phyloP scores from a whole-genome alignment of 2,888 invertebrate genomes.

The Melipona bicolor region DNA sequence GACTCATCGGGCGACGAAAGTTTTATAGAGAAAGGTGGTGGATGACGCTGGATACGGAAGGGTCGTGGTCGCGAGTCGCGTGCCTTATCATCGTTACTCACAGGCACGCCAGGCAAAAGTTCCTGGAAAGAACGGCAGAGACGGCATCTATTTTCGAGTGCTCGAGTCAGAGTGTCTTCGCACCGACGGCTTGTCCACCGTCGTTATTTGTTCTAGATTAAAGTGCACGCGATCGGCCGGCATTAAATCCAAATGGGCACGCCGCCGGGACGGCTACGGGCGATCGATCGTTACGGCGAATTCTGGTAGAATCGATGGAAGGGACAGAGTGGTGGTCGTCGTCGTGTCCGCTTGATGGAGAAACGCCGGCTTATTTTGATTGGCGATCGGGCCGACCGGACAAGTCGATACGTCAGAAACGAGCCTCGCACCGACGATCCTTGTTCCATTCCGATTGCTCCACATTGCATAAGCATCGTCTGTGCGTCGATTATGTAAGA shows the following conservation, averaged over 20 bases:
- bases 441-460: slow-evolving; percentile 49
- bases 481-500: slow-evolving; percentile 58
- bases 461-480: slow-evolving; percentile 56
- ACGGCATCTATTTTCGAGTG: slow-evolving; percentile 59
- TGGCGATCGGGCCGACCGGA: slow-evolving; percentile 4
- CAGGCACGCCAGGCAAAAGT: slow-evolving; percentile 26
- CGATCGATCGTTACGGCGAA: slow-evolving; percentile 25
- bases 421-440: slow-evolving; percentile 29
- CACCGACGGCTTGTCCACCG: slow-evolving; percentile 8
- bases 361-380: slow-evolving; percentile 10
- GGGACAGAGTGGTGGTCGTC: neutral
- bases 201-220: slow-evolving; percentile 22
- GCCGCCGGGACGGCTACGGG: neutral
- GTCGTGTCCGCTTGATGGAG: neutral
- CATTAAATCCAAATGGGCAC: no score
- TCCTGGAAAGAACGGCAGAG: slow-evolving; percentile 49
- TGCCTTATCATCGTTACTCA: slow-evolving; percentile 36
- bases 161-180: slow-evolving; percentile 33
- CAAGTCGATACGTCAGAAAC: slow-evolving; percentile 25
- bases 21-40: slow-evolving; percentile 26
- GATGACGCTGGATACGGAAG: slow-evolving; percentile 1
- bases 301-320: slow-evolving; percentile 34
- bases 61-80: slow-evolving; percentile 16
- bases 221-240: slow-evolving; percentile 22
- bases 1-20: neutral